phyloP scores from a whole-genome alignment of 2,113 vertebrate genomes.

The Azemiops feae region DNA sequence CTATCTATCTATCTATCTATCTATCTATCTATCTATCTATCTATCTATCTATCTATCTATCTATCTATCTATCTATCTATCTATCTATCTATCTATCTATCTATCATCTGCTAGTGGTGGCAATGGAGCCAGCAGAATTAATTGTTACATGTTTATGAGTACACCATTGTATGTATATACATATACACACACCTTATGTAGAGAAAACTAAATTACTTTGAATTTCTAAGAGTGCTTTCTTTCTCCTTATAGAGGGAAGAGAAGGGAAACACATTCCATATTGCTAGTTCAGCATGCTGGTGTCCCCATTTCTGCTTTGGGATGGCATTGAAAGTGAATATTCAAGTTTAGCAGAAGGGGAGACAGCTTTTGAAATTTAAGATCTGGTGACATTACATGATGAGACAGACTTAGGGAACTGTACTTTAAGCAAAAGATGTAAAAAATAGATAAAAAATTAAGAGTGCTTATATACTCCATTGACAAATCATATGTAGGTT shows the following conservation, averaged over 20 bases:
- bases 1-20: too few species aligned
- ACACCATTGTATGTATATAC: neutral
- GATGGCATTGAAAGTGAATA: neutral
- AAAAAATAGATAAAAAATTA: neutral
- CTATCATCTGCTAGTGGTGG: neutral
- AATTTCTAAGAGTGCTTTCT: neutral
- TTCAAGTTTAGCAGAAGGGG: neutral
- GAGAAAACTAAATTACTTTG: neutral
- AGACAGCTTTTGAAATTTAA: neutral
- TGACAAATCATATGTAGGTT: neutral
- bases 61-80: too few species aligned
- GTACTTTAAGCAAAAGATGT: neutral
- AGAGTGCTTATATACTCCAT: neutral
- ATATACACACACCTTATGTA: neutral
- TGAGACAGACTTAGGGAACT: neutral
- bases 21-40: too few species aligned
- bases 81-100: too few species aligned
- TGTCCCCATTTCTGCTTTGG: neutral
- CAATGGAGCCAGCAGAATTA: neutral
- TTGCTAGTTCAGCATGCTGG: neutral
- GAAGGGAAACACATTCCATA: neutral
- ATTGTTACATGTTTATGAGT: neutral
- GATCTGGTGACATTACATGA: neutral
- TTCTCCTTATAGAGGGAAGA: neutral
- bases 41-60: neutral